A percentile compares a stretch with the other conserved stretches of the same genome.
Conservation (phyloP, 2,113 vertebrate genomes). For the Myotis brandtii region DNA sequence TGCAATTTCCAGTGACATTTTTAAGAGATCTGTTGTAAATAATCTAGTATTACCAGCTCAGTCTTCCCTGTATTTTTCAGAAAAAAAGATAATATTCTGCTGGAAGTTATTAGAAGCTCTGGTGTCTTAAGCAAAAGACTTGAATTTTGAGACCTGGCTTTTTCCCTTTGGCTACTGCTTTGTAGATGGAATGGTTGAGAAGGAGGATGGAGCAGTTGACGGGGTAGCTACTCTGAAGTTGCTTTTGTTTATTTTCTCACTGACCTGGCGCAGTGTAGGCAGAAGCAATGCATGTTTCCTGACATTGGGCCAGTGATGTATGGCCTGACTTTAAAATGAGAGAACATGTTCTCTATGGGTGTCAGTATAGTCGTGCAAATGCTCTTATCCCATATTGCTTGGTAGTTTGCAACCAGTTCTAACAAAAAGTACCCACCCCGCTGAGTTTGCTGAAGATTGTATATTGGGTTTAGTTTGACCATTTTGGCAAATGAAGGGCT, state of each 20-base stretch:
- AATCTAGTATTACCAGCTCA: slow-evolving; percentile 32
- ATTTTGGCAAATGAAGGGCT: slow-evolving; percentile 74
- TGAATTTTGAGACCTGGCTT: slow-evolving; percentile 9
- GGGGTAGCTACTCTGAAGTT: neutral
- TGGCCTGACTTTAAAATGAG: slow-evolving; percentile 72
- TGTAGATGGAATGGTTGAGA: slow-evolving; percentile 1
- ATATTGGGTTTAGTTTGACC: slow-evolving; percentile 68
- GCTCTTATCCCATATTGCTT: slow-evolving; percentile 65
- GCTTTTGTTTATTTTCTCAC: slow-evolving; percentile 67
- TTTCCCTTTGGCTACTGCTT: neutral
- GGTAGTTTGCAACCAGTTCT: slow-evolving; percentile 54
- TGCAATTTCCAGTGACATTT: slow-evolving; percentile 22
- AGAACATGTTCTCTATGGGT: slow-evolving; percentile 65
- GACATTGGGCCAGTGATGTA: slow-evolving; percentile 60
- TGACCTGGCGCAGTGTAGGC: slow-evolving; percentile 47
- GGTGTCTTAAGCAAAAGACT: slow-evolving; percentile 14
- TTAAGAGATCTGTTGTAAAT: slow-evolving; percentile 31
- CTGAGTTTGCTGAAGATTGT: slow-evolving; percentile 69
- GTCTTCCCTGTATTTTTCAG: neutral
- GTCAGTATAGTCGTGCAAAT: slow-evolving; percentile 49
- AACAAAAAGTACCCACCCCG: neutral
- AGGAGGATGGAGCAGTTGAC: neutral
- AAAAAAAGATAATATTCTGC: neutral
- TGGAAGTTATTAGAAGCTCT: slow-evolving; percentile 15
- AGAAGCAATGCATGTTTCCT: slow-evolving; percentile 63